Evolutionary conservation across 2,113 vertebrate species (phyloP).

Genomic region (Cebus imitator): DNA sequence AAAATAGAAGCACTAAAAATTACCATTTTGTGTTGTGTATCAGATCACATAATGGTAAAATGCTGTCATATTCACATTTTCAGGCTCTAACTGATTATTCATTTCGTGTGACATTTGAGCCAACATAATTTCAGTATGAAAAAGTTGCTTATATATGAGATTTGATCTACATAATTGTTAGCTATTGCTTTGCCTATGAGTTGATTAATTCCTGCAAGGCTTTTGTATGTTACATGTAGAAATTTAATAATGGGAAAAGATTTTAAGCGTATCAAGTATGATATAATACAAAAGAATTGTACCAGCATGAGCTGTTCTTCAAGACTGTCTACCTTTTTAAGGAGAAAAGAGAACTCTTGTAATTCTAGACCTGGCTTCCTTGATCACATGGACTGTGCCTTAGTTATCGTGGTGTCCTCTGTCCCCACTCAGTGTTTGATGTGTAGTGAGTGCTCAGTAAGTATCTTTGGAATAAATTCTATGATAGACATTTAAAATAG

Average conservation of each 20-base stretch:
- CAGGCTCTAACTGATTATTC: neutral
- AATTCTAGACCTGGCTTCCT: neutral
- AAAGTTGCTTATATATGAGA: slow-evolving; percentile 6
- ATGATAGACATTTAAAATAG: neutral
- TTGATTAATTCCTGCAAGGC: slow-evolving; percentile 23
- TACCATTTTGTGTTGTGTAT: neutral
- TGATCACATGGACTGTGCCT: neutral
- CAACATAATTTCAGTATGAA: slow-evolving; percentile 15
- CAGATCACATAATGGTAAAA: neutral
- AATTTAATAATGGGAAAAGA: slow-evolving; percentile 37
- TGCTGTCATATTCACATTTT: neutral
- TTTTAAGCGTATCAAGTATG: slow-evolving; percentile 2
- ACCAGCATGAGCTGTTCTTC: neutral
- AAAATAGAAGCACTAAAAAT: slow-evolving; percentile 12
- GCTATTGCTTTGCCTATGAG: neutral
- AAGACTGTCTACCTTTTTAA: neutral
- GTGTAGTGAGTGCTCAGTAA: neutral
- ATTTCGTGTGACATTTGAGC: slow-evolving; percentile 43
- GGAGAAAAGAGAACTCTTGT: neutral
- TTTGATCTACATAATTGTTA: slow-evolving; percentile 3
- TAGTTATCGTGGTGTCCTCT: neutral
- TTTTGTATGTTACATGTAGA: slow-evolving; percentile 20
- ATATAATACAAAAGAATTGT: neutral
- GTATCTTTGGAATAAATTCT: slow-evolving; percentile 30
- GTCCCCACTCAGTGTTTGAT: neutral